phyloP scores from a whole-genome alignment of 2,113 vertebrate species.

The Silurus meridionalis region DNA sequence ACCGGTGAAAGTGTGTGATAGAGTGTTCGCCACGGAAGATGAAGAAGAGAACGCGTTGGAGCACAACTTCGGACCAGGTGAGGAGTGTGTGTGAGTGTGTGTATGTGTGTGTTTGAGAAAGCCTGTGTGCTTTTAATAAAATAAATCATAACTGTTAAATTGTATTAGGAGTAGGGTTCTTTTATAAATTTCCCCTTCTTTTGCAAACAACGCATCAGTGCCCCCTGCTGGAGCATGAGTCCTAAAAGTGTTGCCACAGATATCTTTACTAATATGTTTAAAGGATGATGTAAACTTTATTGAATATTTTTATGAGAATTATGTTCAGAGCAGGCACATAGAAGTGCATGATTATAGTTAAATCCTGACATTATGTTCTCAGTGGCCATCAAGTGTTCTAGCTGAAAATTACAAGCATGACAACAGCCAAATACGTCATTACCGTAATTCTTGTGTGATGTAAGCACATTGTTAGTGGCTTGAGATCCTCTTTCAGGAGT shows the following conservation, averaged over 20 bases:
- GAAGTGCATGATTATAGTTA: background rate
- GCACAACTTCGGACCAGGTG: conserved; percentile 69
- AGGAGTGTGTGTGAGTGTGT: conserved; percentile 51
- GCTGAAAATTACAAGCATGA: background rate
- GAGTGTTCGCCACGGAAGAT: conserved; percentile 72
- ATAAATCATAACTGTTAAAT: background rate
- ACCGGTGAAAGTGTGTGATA: conserved; percentile 70
- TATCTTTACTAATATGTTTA: too few relatives aligned
- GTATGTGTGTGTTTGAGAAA: background rate
- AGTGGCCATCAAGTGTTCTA: background rate
- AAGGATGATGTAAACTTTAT: background rate
- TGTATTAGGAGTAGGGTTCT: background rate
- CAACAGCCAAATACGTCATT: background rate
- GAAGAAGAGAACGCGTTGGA: conserved; percentile 73
- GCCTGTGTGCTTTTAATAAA: background rate
- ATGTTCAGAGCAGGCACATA: background rate
- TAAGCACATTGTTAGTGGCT: background rate
- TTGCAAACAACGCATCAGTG: background rate
- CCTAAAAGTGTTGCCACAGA: background rate
- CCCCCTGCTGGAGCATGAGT: background rate
- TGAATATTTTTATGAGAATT: background rate
- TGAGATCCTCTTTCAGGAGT: background rate
- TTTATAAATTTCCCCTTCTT: background rate
- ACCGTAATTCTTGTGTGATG: background rate
- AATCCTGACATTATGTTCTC: background rate